These are phyloP conservation scores for Agriotes lineatus DNA, from an alignment of 2,888 invertebrate species.

Conservation along the genomic window DNA sequence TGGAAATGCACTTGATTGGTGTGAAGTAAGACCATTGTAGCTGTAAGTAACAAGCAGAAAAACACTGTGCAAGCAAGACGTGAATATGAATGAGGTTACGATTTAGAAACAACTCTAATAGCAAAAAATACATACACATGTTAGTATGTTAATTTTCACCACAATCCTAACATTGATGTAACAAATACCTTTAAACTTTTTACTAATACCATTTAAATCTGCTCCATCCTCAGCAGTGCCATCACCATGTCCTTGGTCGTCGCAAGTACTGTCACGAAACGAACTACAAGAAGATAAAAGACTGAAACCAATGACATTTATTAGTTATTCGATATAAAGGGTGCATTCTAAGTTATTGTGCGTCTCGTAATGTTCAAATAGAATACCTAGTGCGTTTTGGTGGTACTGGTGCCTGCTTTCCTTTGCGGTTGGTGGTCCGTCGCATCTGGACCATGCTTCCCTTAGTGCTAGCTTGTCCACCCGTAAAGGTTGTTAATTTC, in stretches of 20 bases:
- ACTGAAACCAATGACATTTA: slow-evolving; percentile 67
- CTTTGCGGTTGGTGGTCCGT: slow-evolving; percentile 87
- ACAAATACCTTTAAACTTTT: slow-evolving; percentile 62
- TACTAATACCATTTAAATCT: slow-evolving; percentile 67
- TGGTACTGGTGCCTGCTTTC: slow-evolving; percentile 95
- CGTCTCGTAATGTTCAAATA: neutral
- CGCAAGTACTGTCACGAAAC: slow-evolving; percentile 86
- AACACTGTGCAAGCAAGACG: no score
- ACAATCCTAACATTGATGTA: slow-evolving; percentile 29
- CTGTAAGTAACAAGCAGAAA: no score
- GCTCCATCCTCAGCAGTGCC: slow-evolving; percentile 71
- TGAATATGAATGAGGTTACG: no score
- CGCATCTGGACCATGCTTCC: slow-evolving; percentile 84
- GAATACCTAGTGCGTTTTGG: slow-evolving; percentile 92
- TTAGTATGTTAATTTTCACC: slow-evolving; percentile 20
- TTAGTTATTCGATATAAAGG: slow-evolving; percentile 31
- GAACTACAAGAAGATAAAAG: slow-evolving; percentile 87
- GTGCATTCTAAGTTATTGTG: slow-evolving; percentile 18
- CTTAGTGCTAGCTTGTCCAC: slow-evolving; percentile 70
- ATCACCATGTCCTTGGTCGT: slow-evolving; percentile 72
- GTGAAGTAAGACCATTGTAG: no score
- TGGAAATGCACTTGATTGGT: no score
- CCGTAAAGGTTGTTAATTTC: slow-evolving; percentile 76
- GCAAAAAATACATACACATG: slow-evolving; percentile 4
- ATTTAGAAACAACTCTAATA: no score